A percentile compares a stretch with the other conserved stretches of the same genome.
Evolutionary conservation across 1,140 invertebrate species (phyloP).

Genomic region (Eriocheir sinensis): DNA sequence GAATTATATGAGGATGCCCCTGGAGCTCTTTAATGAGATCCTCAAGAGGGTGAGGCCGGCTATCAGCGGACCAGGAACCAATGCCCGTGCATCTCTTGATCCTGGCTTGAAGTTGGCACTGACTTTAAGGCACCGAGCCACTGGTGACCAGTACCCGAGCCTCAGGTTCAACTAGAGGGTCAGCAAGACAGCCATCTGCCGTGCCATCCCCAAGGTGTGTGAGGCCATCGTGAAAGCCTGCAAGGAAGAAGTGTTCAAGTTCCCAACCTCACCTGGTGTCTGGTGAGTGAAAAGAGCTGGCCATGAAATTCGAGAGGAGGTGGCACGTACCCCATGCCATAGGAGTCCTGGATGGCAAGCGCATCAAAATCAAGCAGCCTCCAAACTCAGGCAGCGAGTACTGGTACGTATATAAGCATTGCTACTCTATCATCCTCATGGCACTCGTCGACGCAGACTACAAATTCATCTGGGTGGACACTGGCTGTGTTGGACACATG

Average conservation of each 20-base stretch:
- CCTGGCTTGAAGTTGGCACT: background rate
- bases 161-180: background rate
- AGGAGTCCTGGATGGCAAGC: conserved; percentile 32
- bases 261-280: background rate
- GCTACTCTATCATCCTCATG: conserved; percentile 16
- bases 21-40: background rate
- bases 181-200: background rate
- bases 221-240: background rate
- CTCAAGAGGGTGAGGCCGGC: background rate
- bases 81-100: conserved; percentile 13
- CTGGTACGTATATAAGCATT: background rate
- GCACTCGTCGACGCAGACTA: conserved; percentile 26
- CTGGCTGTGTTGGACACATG: conserved; percentile 10
- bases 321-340: background rate
- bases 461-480: conserved; percentile 36
- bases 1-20: background rate
- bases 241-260: background rate
- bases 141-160: background rate
- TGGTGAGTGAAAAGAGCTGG: conserved; percentile 31
- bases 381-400: background rate
- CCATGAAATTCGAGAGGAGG: background rate
- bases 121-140: background rate
- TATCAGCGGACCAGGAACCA: background rate
- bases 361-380: background rate
- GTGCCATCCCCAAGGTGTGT: background rate